Evolutionary conservation across 1,140 invertebrate genomes (phyloP).

Genomic region (Vanessa tameamea): DNA sequence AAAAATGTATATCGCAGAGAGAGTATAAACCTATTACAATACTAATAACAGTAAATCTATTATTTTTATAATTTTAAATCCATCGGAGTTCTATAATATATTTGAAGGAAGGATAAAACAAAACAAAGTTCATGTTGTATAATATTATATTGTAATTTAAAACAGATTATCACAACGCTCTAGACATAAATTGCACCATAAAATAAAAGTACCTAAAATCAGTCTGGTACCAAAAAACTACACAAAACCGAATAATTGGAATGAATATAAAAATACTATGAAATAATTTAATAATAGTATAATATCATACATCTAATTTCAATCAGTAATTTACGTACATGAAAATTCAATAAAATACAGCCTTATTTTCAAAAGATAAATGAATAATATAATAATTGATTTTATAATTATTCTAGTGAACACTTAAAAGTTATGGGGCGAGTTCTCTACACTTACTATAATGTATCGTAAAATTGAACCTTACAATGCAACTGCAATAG

Average conservation of each 20-base stretch:
- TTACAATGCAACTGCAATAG: slow-evolving; percentile 42
- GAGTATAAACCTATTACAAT: too few species aligned
- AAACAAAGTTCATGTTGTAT: slow-evolving; percentile 54
- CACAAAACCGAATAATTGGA: slow-evolving; percentile 71
- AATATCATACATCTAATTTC: slow-evolving; percentile 66
- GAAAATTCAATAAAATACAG: slow-evolving; percentile 70
- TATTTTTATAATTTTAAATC: too few species aligned
- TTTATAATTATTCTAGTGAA: slow-evolving; percentile 77
- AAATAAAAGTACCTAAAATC: slow-evolving; percentile 81
- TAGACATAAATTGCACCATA: slow-evolving; percentile 81
- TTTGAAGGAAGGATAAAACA: slow-evolving; percentile 2
- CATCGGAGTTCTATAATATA: neutral
- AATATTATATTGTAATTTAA: slow-evolving; percentile 74
- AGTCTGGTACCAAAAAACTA: slow-evolving; percentile 79
- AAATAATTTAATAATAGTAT: slow-evolving; percentile 77
- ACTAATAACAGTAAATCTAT: too few species aligned
- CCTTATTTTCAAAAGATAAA: slow-evolving; percentile 71
- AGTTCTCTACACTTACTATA: slow-evolving; percentile 49
- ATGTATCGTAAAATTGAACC: slow-evolving; percentile 69
- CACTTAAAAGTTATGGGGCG: slow-evolving; percentile 75
- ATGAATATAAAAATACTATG: slow-evolving; percentile 80
- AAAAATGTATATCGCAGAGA: too few species aligned
- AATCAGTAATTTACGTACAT: slow-evolving; percentile 66
- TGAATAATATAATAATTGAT: slow-evolving; percentile 69
- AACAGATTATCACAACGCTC: slow-evolving; percentile 81